A percentile compares a stretch with the other conserved stretches of the same genome.
Conservation (phyloP, 2,888 invertebrate species). For the Acleris sparsana region DNA sequence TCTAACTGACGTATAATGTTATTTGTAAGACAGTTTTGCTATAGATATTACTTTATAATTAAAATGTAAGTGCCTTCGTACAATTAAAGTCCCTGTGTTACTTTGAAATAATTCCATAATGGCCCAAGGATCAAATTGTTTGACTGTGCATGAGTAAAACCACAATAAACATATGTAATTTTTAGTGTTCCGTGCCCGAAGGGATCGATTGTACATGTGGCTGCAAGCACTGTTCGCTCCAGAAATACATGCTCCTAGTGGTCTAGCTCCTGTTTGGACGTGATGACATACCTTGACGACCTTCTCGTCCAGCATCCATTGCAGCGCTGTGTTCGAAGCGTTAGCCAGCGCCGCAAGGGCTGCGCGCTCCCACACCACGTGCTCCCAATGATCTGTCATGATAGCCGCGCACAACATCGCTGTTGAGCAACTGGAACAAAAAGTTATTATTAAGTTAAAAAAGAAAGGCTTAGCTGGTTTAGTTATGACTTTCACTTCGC, state of each 20-base stretch:
- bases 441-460: no score
- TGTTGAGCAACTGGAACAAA: constrained; percentile 86
- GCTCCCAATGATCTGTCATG: constrained; percentile 96
- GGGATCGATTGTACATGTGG: no score
- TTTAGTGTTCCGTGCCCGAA: no score
- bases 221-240: background rate
- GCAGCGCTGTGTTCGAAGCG: constrained; percentile 84
- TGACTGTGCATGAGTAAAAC: no score
- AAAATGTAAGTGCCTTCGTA: no score
- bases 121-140: no score
- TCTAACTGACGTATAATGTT: no score
- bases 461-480: background rate
- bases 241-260: background rate
- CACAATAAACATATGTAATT: no score
- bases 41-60: no score
- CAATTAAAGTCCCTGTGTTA: no score
- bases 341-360: constrained; percentile 84
- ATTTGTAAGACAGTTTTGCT: no score
- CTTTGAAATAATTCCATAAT: no score
- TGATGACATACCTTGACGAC: constrained; percentile 83
- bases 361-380: constrained; percentile 90
- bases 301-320: constrained; percentile 90
- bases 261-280: background rate
- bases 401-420: constrained; percentile 93
- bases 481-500: background rate